A percentile compares a stretch with the other conserved stretches of the same genome.
phyloP scores from a whole-genome alignment of 2,113 vertebrate species.

The Psilopogon haemacephalus region DNA sequence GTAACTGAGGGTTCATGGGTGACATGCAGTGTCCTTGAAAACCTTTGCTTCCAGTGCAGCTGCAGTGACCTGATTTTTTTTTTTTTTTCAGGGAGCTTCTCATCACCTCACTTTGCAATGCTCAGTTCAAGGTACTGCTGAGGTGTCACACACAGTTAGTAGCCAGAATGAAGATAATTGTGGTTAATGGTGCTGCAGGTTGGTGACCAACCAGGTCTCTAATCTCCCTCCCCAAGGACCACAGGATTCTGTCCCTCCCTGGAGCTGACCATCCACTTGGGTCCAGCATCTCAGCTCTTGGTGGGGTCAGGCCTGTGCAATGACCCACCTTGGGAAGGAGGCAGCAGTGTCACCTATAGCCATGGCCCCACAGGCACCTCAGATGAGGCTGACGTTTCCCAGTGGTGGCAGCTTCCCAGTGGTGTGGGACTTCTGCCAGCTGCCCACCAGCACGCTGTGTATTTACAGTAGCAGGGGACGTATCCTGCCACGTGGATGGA shows the following conservation, averaged over 20 bases:
- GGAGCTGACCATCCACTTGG: not conserved
- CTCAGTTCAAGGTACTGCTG: not conserved
- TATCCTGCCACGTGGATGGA: slow-evolving; percentile 4
- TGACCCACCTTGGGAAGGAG: not conserved
- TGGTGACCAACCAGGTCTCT: not conserved
- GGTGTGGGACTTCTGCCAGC: not conserved
- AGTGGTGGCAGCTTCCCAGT: not conserved
- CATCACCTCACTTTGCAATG: fast-evolving
- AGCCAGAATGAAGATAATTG: not conserved
- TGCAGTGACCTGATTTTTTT: not conserved
- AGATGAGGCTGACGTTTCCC: not conserved
- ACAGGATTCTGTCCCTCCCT: fast-evolving
- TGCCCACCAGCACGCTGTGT: slow-evolving; percentile 5
- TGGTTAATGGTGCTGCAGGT: not conserved
- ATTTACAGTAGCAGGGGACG: slow-evolving; percentile 18
- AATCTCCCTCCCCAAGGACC: not conserved
- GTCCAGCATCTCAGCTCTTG: not conserved
- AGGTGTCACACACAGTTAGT: not conserved
- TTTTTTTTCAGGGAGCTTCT: not conserved
- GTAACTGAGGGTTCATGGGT: not conserved
- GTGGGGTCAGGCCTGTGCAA: not conserved
- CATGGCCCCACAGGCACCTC: fast-evolving
- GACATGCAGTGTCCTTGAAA: not conserved
- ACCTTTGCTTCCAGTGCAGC: not conserved
- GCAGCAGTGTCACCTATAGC: not conserved